Evolutionary conservation across 2,113 vertebrate species (phyloP), one percentile per base, ranked within the genome.

Genomic region (Brachyhypopomus occidentalis): DNA sequence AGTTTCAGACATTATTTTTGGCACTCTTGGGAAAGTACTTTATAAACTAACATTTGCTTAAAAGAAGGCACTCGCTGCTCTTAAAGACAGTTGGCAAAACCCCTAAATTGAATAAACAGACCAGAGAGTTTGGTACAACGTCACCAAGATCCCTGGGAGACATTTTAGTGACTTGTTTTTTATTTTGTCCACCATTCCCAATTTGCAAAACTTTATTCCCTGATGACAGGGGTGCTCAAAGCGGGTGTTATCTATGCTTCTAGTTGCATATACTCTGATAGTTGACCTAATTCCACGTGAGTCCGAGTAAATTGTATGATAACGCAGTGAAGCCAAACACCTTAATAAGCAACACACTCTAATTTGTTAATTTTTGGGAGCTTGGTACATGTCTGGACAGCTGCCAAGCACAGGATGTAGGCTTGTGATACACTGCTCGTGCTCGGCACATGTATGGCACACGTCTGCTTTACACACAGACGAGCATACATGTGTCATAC

Each of bases 361-460:
- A 86, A 90, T 92, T 89, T 92, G 87, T 90, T 91, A 87, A 84
- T 89, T 92, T 91, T 90, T 87, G 83, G 87, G 83, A 86, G 76
- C 89, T 87, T 89, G 88, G 80, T 34, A 72, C 88, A 84, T 11
- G 8, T 60, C 76, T 91, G 90, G 89, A 88, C 81, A 87, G 72
- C 55, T 76, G 90, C 87, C 89, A 87, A 78, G 73, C 71, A 74
- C 23, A 55, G 48, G 34, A 74, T 73, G 74, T 66, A 73, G 8
- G 70, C 75, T 58, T 72, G 41, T 9, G 41, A 41, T 41, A 41
- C 2, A 41, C 41, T 6, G 41, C 41, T 41, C 5, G 5, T 8
- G 41, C 3, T 38, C 36, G 6, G 36, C 36, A 4, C 3, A 3
- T 38, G 36, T n/a, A n/a, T n/a, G n/a, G n/a, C n/a, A n/a, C n/a